phyloP scores from a whole-genome alignment of 1,140 invertebrate species.

The Procambarus clarkii region DNA sequence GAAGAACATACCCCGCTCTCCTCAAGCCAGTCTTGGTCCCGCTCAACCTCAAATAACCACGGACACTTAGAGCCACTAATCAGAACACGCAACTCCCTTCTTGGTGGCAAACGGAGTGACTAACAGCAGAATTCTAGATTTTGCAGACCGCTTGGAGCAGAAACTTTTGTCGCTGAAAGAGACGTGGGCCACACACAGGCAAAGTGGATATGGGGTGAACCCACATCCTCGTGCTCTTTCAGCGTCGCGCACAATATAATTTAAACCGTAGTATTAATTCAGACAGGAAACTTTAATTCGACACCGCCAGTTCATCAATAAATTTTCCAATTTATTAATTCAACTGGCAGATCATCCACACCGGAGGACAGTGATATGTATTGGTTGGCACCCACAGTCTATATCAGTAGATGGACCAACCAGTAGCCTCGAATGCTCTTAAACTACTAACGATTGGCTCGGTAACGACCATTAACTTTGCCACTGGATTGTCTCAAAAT shows the following conservation, averaged over 20 bases:
- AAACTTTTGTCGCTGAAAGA: constrained; percentile 13
- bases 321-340: neutral
- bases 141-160: constrained; percentile 28
- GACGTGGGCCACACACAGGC: neutral
- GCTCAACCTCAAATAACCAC: neutral
- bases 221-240: neutral
- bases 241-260: constrained; percentile 2
- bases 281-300: constrained; percentile 46
- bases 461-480: constrained; percentile 9
- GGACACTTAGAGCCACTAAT: constrained; percentile 47
- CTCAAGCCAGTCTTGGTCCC: neutral
- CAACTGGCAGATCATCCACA: neutral
- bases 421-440: neutral
- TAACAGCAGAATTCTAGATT: constrained; percentile 27
- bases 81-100: constrained; percentile 23
- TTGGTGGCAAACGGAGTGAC: constrained; percentile 43
- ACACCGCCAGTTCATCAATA: constrained; percentile 14
- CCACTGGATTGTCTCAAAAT: neutral
- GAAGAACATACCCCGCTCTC: neutral
- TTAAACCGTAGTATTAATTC: constrained; percentile 34
- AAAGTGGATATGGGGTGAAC: neutral
- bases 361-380: neutral
- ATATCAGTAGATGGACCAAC: neutral
- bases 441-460: constrained; percentile 1
- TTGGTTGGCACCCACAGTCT: neutral